Evolutionary conservation across 2,888 invertebrate genomes (phyloP), one percentile per base, ranked within the genome.

Genomic region (Mimas tiliae): DNA sequence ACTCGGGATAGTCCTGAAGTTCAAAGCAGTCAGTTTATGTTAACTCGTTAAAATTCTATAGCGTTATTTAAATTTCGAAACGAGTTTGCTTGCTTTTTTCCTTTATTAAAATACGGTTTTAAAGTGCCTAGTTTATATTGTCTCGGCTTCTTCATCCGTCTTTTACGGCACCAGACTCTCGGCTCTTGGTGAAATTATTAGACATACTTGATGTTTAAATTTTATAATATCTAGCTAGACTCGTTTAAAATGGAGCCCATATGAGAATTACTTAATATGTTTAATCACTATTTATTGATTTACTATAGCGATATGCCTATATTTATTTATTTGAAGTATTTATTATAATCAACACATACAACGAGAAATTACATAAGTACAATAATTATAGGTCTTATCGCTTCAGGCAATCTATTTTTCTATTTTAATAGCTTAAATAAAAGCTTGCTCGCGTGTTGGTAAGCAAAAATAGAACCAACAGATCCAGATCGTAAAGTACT

Each of bases 1-100:
- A 84, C 82, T 81, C 73, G 71, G 77, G 81, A 80, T 81, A 78
- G 76, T 75, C 79, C 77, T 76, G 62, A 72, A 76, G 78, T 82
- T 82, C 76, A 82, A 80, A 82, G 80, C 74, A 72, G 76, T 72
- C 75, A 72, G 76, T 83, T 86, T 80, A 80, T 81, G 73, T 72
- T 68, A 69, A 75, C 77, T 84, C 85, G 80, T 85, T 86, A 80
- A 83, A 82, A 81, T 83, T 85, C 78, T 81, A 79, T 77, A 74
- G 77, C 74, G 74, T 79, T 79, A 82, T 82, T 83, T 80, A 77
- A 79, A 81, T 81, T 79, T 79, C 76, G 72, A 76, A 77, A 77
- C 74, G 78, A 71, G 75, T 74, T 72, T 73, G 67, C 67, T 34
- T 47, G 67, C 70, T 79, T 81, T 74, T 74, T 75, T 74, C 69